Percentiles rank a stretch among this genome's conserved stretches.
Evolutionary conservation across 2,888 invertebrate genomes (phyloP).

Genomic region (Lasioglossum zephyrum): DNA sequence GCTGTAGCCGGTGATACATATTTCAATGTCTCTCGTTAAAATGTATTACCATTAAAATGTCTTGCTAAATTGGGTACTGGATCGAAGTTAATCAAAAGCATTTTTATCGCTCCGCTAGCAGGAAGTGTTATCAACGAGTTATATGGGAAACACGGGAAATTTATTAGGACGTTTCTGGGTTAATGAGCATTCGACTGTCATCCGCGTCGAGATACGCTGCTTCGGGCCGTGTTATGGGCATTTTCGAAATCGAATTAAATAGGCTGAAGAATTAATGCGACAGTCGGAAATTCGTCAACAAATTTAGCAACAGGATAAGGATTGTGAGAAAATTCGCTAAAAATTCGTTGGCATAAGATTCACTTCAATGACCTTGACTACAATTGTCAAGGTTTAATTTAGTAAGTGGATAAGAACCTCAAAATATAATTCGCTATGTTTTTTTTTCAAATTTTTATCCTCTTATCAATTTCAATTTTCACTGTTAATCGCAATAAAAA

Average conservation of each 20-base stretch:
- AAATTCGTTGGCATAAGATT: too few relatives aligned
- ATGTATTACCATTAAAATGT: slow-evolving; percentile 41
- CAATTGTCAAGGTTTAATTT: too few relatives aligned
- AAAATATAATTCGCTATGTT: too few relatives aligned
- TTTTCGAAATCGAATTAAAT: slow-evolving; percentile 11
- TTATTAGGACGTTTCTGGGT: slow-evolving; percentile 52
- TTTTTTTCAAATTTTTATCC: too few relatives aligned
- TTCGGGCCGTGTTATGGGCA: slow-evolving; percentile 15
- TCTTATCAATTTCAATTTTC: too few relatives aligned
- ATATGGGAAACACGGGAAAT: slow-evolving; percentile 33
- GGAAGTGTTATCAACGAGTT: slow-evolving; percentile 44
- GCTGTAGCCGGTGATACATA: neutral
- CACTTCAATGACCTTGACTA: too few relatives aligned
- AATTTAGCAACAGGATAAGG: too few relatives aligned
- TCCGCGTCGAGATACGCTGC: neutral
- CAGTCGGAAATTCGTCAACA: neutral
- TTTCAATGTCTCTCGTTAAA: slow-evolving; percentile 37
- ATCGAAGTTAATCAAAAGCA: slow-evolving; percentile 42
- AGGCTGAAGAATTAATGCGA: neutral
- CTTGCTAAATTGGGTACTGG: slow-evolving; percentile 25
- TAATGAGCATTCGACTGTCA: slow-evolving; percentile 37
- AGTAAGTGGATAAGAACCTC: too few relatives aligned
- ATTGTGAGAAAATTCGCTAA: too few relatives aligned
- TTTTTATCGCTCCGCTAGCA: slow-evolving; percentile 37
- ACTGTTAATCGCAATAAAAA: too few relatives aligned